Base-by-base conservation (phyloP, 2,113 vertebrate genomes). In the Chionis minor region DNA sequence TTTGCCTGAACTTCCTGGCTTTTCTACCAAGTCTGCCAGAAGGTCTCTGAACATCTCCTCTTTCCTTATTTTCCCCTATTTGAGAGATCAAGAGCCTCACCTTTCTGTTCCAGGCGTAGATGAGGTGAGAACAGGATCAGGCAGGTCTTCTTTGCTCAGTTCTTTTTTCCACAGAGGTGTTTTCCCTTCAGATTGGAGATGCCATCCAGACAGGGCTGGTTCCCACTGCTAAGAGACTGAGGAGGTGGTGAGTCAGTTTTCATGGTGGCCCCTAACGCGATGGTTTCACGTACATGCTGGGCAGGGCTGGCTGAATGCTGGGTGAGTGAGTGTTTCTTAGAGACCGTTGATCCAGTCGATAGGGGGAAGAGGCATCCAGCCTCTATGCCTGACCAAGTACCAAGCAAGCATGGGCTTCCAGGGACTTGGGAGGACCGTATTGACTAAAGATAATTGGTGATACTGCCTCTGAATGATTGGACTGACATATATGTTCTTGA, bases 371-470 rank as follows among this genome's bases (percentile, higher is more conserved):
- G 20, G 6, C 35, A 47, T 1, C 3, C 14, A n/a, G 2, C 54
- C 58, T 49, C n/a, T 55, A 1, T 24, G 24, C 21, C 44, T 92
- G 47, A 67, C 12, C 47, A 58, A 81, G 38, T 16, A 62, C 24
- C 35, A 81, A 58, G 44, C 15, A 63, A 86, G 14, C 13, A 30
- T 17, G 19, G 44, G 28, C 55, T 86, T 80, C 56, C 44, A 65
- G 47, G 56, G 21, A 38, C 51, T 32, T 71, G 23, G 5, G 17
- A 69, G 17, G 15, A 58, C 16, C 0, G 0, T n/a, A 22, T 33
- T 1, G 6, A 22, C 23, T 78, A 2, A 27, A 58, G 23, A 49
- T 44, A 24, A 61, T 56, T 20, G 30, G 27, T 51, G 22, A 61
- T 58, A 62, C 27, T 62, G 27, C 7, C 32, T 55, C 22, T 23